phyloP scores from a whole-genome alignment of 2,113 vertebrate species.

The Pollimyrus isidori region DNA sequence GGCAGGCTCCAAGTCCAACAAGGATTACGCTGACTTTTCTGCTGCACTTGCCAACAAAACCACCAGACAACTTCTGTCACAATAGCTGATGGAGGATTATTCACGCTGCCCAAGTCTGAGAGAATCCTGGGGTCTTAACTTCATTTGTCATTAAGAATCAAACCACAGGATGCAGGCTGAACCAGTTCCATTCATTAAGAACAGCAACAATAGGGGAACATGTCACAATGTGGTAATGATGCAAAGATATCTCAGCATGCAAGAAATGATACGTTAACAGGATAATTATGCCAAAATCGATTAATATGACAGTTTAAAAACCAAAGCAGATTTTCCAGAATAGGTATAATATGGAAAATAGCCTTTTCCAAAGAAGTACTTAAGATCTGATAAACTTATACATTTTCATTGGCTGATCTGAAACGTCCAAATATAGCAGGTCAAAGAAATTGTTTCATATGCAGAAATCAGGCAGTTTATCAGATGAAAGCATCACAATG shows the following conservation, averaged over 20 bases:
- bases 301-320: background rate
- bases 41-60: constrained; percentile 5
- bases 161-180: background rate
- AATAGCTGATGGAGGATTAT: background rate
- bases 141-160: background rate
- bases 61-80: constrained; percentile 13
- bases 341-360: background rate
- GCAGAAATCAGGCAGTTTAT: background rate
- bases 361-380: background rate
- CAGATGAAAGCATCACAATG: background rate
- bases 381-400: background rate
- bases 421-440: background rate
- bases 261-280: background rate
- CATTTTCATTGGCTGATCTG: background rate
- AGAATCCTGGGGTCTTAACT: background rate
- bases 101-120: background rate
- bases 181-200: background rate
- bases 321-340: background rate
- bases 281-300: background rate
- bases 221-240: background rate
- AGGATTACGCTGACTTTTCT: background rate
- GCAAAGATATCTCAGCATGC: background rate
- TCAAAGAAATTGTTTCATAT: background rate
- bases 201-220: background rate
- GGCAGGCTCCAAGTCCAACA: constrained; percentile 32